Evolutionary conservation across 2,888 invertebrate species (phyloP).

Genomic region (Sarcophaga variegata): DNA sequence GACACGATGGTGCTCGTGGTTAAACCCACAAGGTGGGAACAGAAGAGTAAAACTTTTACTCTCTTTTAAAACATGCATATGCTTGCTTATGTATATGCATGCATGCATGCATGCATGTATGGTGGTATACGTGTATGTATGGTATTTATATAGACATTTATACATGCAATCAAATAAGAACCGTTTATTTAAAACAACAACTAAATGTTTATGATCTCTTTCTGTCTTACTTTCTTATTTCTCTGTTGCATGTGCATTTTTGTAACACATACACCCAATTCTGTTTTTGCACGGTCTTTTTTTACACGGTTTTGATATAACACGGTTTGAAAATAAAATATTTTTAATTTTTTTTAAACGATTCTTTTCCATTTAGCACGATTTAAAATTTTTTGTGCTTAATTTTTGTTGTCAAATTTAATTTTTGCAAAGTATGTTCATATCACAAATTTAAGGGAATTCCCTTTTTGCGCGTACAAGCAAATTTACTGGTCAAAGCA

Average conservation of each 20-base stretch:
- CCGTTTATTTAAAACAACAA: slow-evolving; percentile 50
- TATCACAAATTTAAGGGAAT: too few relatives aligned
- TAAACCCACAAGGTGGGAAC: slow-evolving; percentile 21
- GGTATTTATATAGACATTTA: neutral
- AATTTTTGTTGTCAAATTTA: too few relatives aligned
- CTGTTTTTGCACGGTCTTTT: too few relatives aligned
- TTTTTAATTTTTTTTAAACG: too few relatives aligned
- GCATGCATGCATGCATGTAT: neutral
- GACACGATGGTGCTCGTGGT: slow-evolving; percentile 9
- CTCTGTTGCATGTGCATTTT: slow-evolving; percentile 64
- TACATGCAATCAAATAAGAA: slow-evolving; percentile 42
- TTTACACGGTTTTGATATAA: too few relatives aligned
- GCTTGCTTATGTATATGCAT: neutral
- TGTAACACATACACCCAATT: neutral
- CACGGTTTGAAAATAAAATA: too few relatives aligned
- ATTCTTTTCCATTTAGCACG: too few relatives aligned
- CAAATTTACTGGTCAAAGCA: too few relatives aligned
- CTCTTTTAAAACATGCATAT: neutral
- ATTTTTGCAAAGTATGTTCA: too few relatives aligned
- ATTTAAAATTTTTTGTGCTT: too few relatives aligned
- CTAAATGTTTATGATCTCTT: slow-evolving; percentile 54
- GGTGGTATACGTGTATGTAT: neutral
- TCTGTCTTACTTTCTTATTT: neutral
- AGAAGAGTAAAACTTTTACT: too few relatives aligned
- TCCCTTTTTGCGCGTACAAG: too few relatives aligned